Evolutionary conservation across 2,888 invertebrate species (phyloP).

Genomic region (Neria commutata): DNA sequence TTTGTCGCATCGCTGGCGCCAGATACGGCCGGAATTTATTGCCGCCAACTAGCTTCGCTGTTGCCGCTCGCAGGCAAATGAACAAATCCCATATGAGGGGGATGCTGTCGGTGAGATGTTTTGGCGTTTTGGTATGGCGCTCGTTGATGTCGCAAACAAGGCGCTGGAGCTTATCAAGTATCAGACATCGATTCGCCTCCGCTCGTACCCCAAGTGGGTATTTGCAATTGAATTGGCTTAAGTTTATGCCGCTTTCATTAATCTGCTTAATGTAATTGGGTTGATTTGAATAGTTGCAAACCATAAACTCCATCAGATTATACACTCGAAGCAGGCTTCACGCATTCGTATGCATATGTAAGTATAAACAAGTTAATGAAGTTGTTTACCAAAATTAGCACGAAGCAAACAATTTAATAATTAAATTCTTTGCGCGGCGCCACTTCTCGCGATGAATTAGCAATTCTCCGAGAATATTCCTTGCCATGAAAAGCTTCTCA

Average conservation of each 20-base stretch:
- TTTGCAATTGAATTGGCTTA: neutral
- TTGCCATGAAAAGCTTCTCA: no score
- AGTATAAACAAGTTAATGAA: slow-evolving; percentile 48
- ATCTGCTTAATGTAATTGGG: slow-evolving; percentile 52
- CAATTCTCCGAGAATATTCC: no score
- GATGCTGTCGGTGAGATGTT: neutral
- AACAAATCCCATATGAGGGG: neutral
- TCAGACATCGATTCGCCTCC: slow-evolving; percentile 8
- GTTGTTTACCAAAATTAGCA: slow-evolving; percentile 41
- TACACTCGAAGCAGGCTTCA: slow-evolving; percentile 39
- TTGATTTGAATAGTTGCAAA: slow-evolving; percentile 27
- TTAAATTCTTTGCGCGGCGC: no score
- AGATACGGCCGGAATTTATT: slow-evolving; percentile 33
- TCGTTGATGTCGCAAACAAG: slow-evolving; percentile 14
- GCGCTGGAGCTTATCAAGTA: neutral
- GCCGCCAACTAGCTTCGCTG: neutral
- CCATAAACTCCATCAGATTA: slow-evolving; percentile 28
- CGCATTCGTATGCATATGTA: neutral
- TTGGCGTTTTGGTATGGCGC: slow-evolving; percentile 13
- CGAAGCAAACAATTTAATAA: no score
- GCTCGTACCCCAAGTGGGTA: neutral
- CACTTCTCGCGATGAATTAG: no score
- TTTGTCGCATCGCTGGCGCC: slow-evolving; percentile 44
- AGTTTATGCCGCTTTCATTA: slow-evolving; percentile 24
- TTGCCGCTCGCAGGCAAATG: neutral